Base-by-base conservation (phyloP, 2,797 vertebrate species). In the Etheostoma nigrum region DNA sequence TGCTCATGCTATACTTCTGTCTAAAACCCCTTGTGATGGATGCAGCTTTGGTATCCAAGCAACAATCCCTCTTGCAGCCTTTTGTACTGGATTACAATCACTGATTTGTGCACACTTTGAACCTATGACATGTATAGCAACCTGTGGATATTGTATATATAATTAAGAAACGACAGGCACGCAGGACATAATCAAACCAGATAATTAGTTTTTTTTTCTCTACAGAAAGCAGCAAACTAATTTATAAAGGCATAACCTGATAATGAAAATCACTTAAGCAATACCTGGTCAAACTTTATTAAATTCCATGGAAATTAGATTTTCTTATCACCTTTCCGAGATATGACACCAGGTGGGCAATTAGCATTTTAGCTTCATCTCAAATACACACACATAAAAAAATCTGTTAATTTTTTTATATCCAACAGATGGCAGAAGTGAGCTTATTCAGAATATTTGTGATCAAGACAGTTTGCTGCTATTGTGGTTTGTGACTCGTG, bases 361-460 rank as follows among this genome's bases (percentile, higher is more conserved):
- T n/a, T 76, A 45, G 16, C 49, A 78, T 84, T 83, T 64, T 21
- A 64, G 6, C 14, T 27, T 42, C 45, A 65, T n/a, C 23, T 62
- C 45, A 62, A 23, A 69, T 1, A 7, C 44, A 10, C 16, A 52
- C 45, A 51, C 18, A 36, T 25, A 25, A 7, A 61, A 16, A 15
- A 42, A 53, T 1, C 7, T 36, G 49, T 58, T 16, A 5, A 18
- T 0, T 42, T 53, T 47, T 0, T n/a, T 40, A 9, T 58, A 1
- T 69, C 86, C 92, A 86, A 74, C 69, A 91, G 90, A 72, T 82
- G 86, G 86, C 86, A 87, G 76, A 80, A 74, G 58, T 49, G 54
- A 78, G 61, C 74, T 51, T 6, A 33, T 54, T 45, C 4, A 42
- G 16, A 64, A 19, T 11, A 42, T 71, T 15, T 25, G 25, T n/a